These are phyloP conservation scores for Anguilla marmorata DNA, from an alignment of 2,797 vertebrate genomes.

Conservation along the genomic window DNA sequence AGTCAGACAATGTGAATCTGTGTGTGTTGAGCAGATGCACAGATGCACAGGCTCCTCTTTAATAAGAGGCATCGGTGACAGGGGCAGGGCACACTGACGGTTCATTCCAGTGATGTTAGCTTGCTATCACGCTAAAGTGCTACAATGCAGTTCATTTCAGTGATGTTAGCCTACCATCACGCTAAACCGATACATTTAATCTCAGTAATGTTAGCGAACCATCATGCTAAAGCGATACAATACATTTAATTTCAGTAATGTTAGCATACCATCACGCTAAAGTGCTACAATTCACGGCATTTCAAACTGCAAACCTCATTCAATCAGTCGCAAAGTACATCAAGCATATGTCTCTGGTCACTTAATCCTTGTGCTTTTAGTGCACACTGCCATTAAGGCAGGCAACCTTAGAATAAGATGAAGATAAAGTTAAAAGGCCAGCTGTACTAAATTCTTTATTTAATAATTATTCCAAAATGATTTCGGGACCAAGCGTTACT, in stretches of 20 bases:
- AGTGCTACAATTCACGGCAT: background rate
- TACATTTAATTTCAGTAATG: background rate
- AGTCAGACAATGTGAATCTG: background rate
- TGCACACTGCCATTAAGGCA: background rate
- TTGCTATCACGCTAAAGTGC: background rate
- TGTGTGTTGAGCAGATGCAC: background rate
- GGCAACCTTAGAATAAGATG: background rate
- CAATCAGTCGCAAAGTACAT: background rate
- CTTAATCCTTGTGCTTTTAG: background rate
- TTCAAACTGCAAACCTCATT: constrained; percentile 6
- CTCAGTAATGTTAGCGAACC: background rate
- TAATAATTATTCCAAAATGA: background rate
- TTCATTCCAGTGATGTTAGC: background rate
- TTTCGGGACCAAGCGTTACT: background rate
- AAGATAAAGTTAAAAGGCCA: no score
- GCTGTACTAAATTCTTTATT: background rate
- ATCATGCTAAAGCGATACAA: background rate
- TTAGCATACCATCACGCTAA: background rate
- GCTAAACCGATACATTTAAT: constrained; percentile 1
- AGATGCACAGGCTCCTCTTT: background rate
- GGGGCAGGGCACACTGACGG: background rate
- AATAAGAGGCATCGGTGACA: background rate
- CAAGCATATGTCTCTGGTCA: background rate
- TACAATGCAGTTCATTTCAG: background rate
- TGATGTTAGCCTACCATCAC: no score